Conservation (phyloP, 2,797 vertebrate species). For the Poeciliopsis paucimaculata region DNA sequence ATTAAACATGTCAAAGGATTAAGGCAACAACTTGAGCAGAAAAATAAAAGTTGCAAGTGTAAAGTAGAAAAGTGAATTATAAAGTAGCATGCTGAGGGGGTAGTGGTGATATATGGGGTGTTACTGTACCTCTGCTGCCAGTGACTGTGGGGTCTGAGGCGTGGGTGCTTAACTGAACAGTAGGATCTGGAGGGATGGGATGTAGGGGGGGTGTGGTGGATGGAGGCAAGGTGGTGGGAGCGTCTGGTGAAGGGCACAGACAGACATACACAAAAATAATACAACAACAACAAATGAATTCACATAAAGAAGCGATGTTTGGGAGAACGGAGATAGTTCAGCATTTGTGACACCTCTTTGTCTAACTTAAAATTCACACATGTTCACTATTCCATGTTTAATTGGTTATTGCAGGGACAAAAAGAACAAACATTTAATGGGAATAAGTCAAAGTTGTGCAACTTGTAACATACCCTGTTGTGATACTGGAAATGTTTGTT, state of each 20-base stretch:
- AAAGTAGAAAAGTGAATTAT: conserved; percentile 24
- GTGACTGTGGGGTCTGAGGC: conserved; percentile 89
- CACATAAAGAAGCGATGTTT: conserved; percentile 45
- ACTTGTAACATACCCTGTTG: neutral
- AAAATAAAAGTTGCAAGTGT: conserved; percentile 29
- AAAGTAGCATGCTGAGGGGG: conserved; percentile 52
- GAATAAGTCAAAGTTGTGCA: neutral
- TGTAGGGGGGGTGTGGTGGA: conserved; percentile 93
- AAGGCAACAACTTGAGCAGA: neutral
- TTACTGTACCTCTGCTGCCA: conserved; percentile 95
- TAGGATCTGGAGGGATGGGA: conserved; percentile 93
- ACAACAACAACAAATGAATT: conserved; percentile 75
- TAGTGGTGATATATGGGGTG: conserved; percentile 47
- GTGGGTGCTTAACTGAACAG: conserved; percentile 90
- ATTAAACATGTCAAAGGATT: neutral
- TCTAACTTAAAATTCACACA: neutral
- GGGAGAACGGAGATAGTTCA: neutral
- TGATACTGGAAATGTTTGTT: neutral
- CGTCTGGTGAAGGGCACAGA: conserved; percentile 94
- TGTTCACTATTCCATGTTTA: neutral
- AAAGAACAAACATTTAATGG: neutral
- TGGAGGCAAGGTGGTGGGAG: conserved; percentile 93
- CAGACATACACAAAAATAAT: conserved; percentile 61
- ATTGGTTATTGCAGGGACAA: neutral
- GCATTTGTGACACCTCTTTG: neutral